Evolutionary conservation across 2,113 vertebrate genomes (phyloP).

Genomic region (Actenoides lindsayi): DNA sequence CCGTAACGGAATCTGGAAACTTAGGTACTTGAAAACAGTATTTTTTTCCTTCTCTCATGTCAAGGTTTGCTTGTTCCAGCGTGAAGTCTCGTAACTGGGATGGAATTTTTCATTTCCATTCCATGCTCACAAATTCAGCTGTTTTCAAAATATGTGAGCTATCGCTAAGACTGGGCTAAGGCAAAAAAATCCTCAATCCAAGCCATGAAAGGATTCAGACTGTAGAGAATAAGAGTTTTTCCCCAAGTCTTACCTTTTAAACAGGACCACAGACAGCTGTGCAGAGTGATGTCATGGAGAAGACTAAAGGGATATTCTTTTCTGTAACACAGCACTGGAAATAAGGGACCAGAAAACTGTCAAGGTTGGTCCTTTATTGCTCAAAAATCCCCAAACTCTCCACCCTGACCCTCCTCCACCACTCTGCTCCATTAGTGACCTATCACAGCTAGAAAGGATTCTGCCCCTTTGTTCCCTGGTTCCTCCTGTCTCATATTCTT

Average conservation of each 20-base stretch:
- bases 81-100: background rate
- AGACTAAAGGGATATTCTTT: background rate
- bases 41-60: background rate
- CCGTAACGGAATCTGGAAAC: background rate
- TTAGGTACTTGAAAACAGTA: background rate
- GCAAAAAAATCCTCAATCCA: background rate
- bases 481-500: background rate
- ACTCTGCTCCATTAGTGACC: background rate
- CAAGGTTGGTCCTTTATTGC: background rate
- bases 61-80: background rate
- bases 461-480: background rate
- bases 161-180: background rate
- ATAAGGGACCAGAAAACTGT: background rate
- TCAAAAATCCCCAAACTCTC: background rate
- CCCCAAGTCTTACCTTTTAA: background rate
- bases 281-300: accelerated
- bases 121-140: background rate
- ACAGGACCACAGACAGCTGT: background rate
- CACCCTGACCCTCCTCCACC: background rate
- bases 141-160: background rate
- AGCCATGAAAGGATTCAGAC: background rate
- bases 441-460: background rate
- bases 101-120: background rate
- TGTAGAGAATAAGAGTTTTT: background rate
- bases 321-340: background rate